These are phyloP conservation scores for Battus philenor DNA, from an alignment of 1,140 invertebrate species.

Conservation along the genomic window DNA sequence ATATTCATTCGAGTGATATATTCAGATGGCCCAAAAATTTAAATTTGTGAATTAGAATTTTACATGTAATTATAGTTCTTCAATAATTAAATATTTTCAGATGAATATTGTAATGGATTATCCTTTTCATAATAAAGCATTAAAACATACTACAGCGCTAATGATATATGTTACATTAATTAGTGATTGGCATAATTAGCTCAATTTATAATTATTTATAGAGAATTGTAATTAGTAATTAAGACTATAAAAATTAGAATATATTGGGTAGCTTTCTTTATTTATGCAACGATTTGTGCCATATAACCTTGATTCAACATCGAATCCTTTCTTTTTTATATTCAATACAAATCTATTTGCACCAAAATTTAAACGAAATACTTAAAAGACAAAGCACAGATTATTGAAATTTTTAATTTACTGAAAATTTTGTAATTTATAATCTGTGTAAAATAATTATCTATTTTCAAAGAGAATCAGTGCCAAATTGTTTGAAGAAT, in stretches of 20 bases:
- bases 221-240: constrained; percentile 4
- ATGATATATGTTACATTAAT: background rate
- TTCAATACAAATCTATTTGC: no score
- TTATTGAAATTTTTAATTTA: no score
- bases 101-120: constrained; percentile 11
- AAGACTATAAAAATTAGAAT: constrained; percentile 8
- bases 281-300: constrained; percentile 31
- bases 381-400: no score
- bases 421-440: no score
- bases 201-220: constrained; percentile 9
- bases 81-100: constrained; percentile 11
- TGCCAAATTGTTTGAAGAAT: no score
- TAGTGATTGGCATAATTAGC: constrained; percentile 1
- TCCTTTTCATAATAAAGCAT: no score
- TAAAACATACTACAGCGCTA: no score
- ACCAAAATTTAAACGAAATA: no score
- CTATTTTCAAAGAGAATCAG: no score
- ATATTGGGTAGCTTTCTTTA: constrained; percentile 6
- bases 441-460: no score
- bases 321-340: no score
- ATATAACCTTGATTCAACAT: constrained; percentile 12
- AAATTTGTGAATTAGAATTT: constrained; percentile 2
- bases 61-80: constrained; percentile 1
- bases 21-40: constrained; percentile 2
- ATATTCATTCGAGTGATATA: background rate